A percentile compares a stretch with the other conserved stretches of the same genome.
Evolutionary conservation across 2,888 invertebrate species (phyloP).

Genomic region (Lumbricus terrestris): DNA sequence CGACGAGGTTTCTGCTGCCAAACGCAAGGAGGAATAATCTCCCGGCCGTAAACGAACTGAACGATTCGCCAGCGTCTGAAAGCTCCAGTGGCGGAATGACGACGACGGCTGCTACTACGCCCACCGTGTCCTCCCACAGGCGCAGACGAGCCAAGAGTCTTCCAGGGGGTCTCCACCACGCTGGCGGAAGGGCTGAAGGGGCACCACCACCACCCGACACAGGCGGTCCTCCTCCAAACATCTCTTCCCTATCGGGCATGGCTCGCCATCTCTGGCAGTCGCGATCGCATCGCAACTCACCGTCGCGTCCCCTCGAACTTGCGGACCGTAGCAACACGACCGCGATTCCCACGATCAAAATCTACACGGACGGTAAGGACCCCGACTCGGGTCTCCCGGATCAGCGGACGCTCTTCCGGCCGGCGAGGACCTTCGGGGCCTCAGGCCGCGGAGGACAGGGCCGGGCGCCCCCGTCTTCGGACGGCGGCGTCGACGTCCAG

Average conservation of each 20-base stretch:
- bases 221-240: background rate
- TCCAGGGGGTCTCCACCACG: background rate
- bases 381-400: background rate
- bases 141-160: background rate
- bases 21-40: background rate
- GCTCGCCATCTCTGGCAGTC: background rate
- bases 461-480: background rate
- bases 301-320: background rate
- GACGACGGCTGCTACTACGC: background rate
- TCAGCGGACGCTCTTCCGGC: background rate
- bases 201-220: background rate
- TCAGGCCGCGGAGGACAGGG: background rate
- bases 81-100: background rate
- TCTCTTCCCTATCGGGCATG: background rate
- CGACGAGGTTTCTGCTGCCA: background rate
- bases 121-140: background rate
- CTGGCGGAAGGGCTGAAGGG: background rate
- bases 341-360: background rate
- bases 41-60: background rate
- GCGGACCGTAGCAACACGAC: background rate
- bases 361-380: background rate
- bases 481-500: slow-evolving; percentile 65
- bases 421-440: background rate
- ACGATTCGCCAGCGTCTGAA: background rate
- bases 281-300: background rate